These are phyloP conservation scores for Neosalanx taihuensis DNA, from an alignment of 2,797 vertebrate species.

Conservation along the genomic window DNA sequence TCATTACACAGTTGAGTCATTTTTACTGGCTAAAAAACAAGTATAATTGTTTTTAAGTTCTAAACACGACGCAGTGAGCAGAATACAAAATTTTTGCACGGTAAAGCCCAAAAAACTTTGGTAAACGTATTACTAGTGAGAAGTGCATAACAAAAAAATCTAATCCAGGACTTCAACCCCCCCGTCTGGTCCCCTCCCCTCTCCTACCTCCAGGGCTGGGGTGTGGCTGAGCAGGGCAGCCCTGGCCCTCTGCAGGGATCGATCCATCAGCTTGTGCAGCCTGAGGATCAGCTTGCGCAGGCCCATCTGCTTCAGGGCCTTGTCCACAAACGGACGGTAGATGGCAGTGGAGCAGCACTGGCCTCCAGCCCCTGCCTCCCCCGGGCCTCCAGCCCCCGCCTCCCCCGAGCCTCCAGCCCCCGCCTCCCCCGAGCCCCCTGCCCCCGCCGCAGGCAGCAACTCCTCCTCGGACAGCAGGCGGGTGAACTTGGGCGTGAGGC, in stretches of 20 bases:
- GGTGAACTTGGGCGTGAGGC: slow-evolving; percentile 73
- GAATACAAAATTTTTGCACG: neutral
- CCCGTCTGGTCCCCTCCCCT: no score
- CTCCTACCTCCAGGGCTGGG: slow-evolving; percentile 81
- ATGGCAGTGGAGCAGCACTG: slow-evolving; percentile 89
- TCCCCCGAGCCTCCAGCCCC: slow-evolving; percentile 10
- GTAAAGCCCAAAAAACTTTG: neutral
- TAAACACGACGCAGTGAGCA: neutral
- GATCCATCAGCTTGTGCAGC: slow-evolving; percentile 98
- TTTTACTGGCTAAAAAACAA: neutral
- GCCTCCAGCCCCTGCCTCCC: slow-evolving; percentile 52
- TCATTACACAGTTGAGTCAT: neutral
- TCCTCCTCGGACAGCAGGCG: slow-evolving; percentile 86
- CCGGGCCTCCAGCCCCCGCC: slow-evolving; percentile 49
- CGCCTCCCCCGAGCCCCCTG: slow-evolving; percentile 44
- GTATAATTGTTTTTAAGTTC: neutral
- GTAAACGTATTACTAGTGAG: neutral
- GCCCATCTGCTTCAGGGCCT: slow-evolving; percentile 99
- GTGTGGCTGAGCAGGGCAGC: slow-evolving; percentile 84
- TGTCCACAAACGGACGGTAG: slow-evolving; percentile 98
- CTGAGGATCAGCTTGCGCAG: slow-evolving; percentile 94
- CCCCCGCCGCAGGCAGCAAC: slow-evolving; percentile 64
- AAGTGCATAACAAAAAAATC: no score
- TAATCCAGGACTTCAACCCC: no score
- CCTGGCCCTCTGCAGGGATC: slow-evolving; percentile 92